phyloP scores from a whole-genome alignment of 2,797 vertebrate species.

The Chloroceryle inda region DNA sequence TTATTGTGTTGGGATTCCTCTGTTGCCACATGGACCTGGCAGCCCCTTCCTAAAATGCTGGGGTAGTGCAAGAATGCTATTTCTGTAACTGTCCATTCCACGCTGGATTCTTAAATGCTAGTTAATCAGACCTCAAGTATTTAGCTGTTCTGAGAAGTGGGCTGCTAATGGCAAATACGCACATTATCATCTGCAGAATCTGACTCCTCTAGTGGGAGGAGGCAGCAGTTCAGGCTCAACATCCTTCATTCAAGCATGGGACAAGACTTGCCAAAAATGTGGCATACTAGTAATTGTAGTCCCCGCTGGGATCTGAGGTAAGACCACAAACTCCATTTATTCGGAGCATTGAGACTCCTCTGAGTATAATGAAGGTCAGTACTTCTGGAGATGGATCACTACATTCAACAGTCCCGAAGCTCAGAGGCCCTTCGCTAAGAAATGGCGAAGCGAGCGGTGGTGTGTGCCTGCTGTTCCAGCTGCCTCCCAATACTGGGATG shows the following conservation, averaged over 20 bases:
- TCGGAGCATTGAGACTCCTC: neutral
- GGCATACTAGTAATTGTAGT: neutral
- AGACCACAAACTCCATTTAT: slow-evolving; percentile 38
- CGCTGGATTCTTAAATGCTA: slow-evolving; percentile 39
- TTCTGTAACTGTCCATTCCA: slow-evolving; percentile 48
- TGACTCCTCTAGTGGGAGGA: slow-evolving; percentile 4
- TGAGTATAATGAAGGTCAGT: neutral
- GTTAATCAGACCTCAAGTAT: slow-evolving; percentile 72
- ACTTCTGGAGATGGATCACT: neutral
- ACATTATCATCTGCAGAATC: slow-evolving; percentile 7
- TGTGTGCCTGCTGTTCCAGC: neutral
- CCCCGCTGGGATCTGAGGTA: slow-evolving; percentile 26
- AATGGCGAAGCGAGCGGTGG: neutral
- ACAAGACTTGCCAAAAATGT: slow-evolving; percentile 35
- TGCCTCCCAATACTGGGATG: neutral
- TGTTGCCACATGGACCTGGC: slow-evolving; percentile 33
- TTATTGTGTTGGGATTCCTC: slow-evolving; percentile 61
- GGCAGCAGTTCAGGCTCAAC: slow-evolving; percentile 26
- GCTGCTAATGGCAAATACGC: neutral
- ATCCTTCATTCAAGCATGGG: neutral
- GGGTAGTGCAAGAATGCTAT: slow-evolving; percentile 45
- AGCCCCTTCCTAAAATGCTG: slow-evolving; percentile 18
- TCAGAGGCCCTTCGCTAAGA: neutral
- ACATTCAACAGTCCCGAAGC: neutral
- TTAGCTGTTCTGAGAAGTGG: slow-evolving; percentile 49